Evolutionary conservation across 2,888 invertebrate species (phyloP).

Genomic region (Hermaeophaga mercurialis): DNA sequence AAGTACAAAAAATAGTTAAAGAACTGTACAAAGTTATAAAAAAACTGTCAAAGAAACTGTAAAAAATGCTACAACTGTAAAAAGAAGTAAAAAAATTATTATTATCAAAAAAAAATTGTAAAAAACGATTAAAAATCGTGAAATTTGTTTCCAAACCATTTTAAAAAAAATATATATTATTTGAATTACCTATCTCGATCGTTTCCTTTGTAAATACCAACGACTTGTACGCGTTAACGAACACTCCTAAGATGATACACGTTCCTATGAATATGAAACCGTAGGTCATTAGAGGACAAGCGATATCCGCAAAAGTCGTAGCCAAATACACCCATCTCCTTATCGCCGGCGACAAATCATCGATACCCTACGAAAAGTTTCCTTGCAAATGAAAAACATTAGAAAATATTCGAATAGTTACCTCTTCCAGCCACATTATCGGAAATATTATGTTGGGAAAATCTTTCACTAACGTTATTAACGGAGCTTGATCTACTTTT

Average conservation of each 20-base stretch:
- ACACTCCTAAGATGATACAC: slow-evolving; percentile 67
- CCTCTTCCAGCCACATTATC: slow-evolving; percentile 87
- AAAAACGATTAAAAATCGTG: too few species aligned
- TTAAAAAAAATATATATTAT: too few species aligned
- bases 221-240: slow-evolving; percentile 77
- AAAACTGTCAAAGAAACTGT: too few species aligned
- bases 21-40: too few species aligned
- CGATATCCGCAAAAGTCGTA: slow-evolving; percentile 76
- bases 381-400: too few species aligned
- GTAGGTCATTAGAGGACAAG: slow-evolving; percentile 73
- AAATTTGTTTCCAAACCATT: too few species aligned
- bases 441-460: slow-evolving; percentile 84
- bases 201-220: slow-evolving; percentile 75
- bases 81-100: too few species aligned
- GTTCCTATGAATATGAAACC: slow-evolving; percentile 74
- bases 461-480: slow-evolving; percentile 72
- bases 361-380: slow-evolving; percentile 67
- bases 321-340: slow-evolving; percentile 80
- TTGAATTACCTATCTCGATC: slow-evolving; percentile 68
- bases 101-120: too few species aligned
- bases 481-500: slow-evolving; percentile 75
- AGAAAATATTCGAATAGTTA: slow-evolving; percentile 8
- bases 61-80: too few species aligned
- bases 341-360: slow-evolving; percentile 79
- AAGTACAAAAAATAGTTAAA: too few species aligned